Evolutionary conservation across 2,888 invertebrate species (phyloP), one percentile per base, ranked within the genome.

Genomic region (Darwinula stevensoni): DNA sequence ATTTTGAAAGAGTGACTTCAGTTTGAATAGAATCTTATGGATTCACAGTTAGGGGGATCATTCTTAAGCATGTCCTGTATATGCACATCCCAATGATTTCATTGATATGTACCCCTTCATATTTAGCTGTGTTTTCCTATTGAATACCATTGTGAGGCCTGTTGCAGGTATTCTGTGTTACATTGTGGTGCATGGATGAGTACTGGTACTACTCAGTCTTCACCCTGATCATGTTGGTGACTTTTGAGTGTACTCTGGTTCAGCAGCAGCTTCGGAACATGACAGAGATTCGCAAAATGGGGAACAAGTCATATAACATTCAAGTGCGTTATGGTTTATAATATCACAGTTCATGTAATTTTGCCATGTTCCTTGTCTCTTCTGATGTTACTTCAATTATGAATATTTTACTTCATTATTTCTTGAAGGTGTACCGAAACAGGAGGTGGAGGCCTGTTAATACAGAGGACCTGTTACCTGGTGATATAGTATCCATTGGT

Each of bases 261-360:
- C 88, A 94, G 43, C 97, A 99, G 47, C 97, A 99, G 48, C 53
- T 97, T 33, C 61, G 78, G 38, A 97, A 99, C 50, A 88, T 99
- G 88, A 73, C 84, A 0, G 94, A 94, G 56, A 94, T 99, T 40
- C 62, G 94, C 11, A 88, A 88, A 56, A 99, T 99, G 97, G 97
- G 94, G 3, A 94, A 86, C 47, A 86, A 84, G 50, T 86, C 94
- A 0, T 86, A 86, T 47, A 62, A 65, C 41, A 72, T 94, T 39
- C 61, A 64, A 54, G 67, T 65, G 6, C 9, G 22, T 22, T 22
- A 9, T 22, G 6, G 6, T 22, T 22, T 22, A 22, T 9, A n/a
- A 22, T 9, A 22, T n/a, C 22, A 6, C 22, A 6, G n/a, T 22
- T 6, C 6, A 9, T 22, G 6, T 22, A 22, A 22, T 22, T 22